Evolutionary conservation across 2,888 invertebrate genomes (phyloP).

Genomic region (Erebia aethiops): DNA sequence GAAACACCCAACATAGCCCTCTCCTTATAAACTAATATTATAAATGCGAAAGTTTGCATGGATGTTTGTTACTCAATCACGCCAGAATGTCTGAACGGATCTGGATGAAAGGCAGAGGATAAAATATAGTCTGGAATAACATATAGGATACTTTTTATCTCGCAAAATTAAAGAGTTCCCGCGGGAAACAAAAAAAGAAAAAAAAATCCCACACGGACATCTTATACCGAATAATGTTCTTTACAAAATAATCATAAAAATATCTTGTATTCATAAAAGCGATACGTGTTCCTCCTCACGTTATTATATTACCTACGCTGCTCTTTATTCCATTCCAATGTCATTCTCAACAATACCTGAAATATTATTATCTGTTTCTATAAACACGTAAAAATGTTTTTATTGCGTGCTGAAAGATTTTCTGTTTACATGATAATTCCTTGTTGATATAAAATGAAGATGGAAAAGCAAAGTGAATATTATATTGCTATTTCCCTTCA

Average conservation of each 20-base stretch:
- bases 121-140: too few relatives aligned
- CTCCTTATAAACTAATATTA: too few relatives aligned
- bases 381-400: background rate
- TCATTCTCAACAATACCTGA: slow-evolving; percentile 2
- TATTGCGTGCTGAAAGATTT: background rate
- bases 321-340: slow-evolving; percentile 6
- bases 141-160: too few relatives aligned
- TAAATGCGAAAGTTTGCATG: too few relatives aligned
- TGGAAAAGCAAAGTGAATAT: background rate
- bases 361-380: background rate
- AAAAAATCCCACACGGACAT: too few relatives aligned
- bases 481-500: background rate
- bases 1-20: too few relatives aligned
- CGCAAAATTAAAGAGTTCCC: too few relatives aligned
- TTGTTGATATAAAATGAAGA: background rate
- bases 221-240: background rate
- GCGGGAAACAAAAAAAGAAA: too few relatives aligned
- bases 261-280: slow-evolving; percentile 3
- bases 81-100: too few relatives aligned
- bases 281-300: background rate
- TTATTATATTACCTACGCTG: background rate
- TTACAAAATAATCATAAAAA: background rate
- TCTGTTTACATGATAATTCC: background rate
- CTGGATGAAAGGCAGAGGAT: too few relatives aligned
- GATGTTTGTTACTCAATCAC: too few relatives aligned